A percentile compares a stretch with the other conserved stretches of the same genome.
Conservation (phyloP, 2,797 vertebrate genomes). For the Cetoscarus ocellatus region DNA sequence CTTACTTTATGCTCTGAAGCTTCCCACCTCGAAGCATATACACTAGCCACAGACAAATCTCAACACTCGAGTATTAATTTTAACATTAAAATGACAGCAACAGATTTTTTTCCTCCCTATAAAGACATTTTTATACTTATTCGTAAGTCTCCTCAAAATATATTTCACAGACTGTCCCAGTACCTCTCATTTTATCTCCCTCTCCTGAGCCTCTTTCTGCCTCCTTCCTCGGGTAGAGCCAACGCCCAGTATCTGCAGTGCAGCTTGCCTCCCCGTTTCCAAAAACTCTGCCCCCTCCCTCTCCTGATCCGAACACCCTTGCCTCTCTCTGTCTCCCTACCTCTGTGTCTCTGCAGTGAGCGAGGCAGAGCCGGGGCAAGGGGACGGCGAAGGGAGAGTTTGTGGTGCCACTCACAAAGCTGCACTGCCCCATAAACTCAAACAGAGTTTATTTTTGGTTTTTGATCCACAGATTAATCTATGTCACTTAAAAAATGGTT, state of each 20-base stretch:
- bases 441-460: neutral
- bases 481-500: neutral
- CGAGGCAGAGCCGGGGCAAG: conserved; percentile 24
- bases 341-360: conserved; percentile 66
- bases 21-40: neutral
- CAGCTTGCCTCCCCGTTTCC: conserved; percentile 67
- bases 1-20: too few species aligned
- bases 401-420: conserved; percentile 7
- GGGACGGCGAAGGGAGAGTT: conserved; percentile 24
- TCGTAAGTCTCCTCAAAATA: neutral
- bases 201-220: conserved; percentile 39
- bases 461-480: neutral
- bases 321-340: conserved; percentile 30
- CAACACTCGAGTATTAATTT: neutral
- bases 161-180: conserved; percentile 6
- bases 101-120: neutral
- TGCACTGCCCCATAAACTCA: conserved; percentile 30
- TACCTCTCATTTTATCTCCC: conserved; percentile 5
- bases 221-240: conserved; percentile 57
- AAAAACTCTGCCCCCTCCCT: conserved; percentile 58
- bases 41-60: neutral
- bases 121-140: conserved; percentile 11
- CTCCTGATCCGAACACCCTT: conserved; percentile 39
- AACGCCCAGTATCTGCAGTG: conserved; percentile 85
- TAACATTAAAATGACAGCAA: neutral